Evolutionary conservation across 2,888 invertebrate genomes (phyloP).

Genomic region (Drosophila borborema): DNA sequence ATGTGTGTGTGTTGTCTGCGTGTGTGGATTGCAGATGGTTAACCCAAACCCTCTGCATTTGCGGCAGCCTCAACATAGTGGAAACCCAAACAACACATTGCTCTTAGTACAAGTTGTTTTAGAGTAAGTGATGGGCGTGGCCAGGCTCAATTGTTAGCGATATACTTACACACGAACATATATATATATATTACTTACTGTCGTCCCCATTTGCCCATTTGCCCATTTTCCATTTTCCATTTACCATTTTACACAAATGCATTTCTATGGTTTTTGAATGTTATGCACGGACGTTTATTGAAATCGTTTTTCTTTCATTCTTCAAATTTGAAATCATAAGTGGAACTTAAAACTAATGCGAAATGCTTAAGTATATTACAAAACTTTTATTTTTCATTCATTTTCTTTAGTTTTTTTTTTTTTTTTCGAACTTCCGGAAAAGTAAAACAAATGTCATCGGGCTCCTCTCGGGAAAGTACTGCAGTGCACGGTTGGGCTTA

Average conservation of each 20-base stretch:
- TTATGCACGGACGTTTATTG: slow-evolving; percentile 79
- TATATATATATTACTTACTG: slow-evolving; percentile 42
- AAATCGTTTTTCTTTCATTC: slow-evolving; percentile 61
- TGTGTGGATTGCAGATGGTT: slow-evolving; percentile 38
- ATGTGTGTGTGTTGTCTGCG: slow-evolving; percentile 1
- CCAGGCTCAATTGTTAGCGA: slow-evolving; percentile 55
- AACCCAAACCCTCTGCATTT: slow-evolving; percentile 18
- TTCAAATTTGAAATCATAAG: slow-evolving; percentile 58
- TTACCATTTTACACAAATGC: slow-evolving; percentile 41
- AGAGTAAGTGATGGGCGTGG: slow-evolving; percentile 74
- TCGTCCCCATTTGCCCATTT: slow-evolving; percentile 9
- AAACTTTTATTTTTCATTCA: slow-evolving; percentile 9
- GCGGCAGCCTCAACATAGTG: slow-evolving; percentile 11
- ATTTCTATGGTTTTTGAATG: slow-evolving; percentile 65
- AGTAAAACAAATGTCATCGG: slow-evolving; percentile 30
- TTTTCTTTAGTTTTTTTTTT: neutral
- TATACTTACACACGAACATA: slow-evolving; percentile 55
- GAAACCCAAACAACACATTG: slow-evolving; percentile 73
- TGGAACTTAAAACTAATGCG: slow-evolving; percentile 66
- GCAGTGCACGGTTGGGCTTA: slow-evolving; percentile 60
- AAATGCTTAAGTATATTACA: slow-evolving; percentile 44
- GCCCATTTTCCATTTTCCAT: slow-evolving; percentile 11
- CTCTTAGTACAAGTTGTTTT: slow-evolving; percentile 76
- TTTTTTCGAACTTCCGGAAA: slow-evolving; percentile 7
- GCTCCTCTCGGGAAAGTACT: slow-evolving; percentile 22